These are phyloP conservation scores for Hemaris fuciformis DNA, from an alignment of 2,888 invertebrate species.

Conservation along the genomic window DNA sequence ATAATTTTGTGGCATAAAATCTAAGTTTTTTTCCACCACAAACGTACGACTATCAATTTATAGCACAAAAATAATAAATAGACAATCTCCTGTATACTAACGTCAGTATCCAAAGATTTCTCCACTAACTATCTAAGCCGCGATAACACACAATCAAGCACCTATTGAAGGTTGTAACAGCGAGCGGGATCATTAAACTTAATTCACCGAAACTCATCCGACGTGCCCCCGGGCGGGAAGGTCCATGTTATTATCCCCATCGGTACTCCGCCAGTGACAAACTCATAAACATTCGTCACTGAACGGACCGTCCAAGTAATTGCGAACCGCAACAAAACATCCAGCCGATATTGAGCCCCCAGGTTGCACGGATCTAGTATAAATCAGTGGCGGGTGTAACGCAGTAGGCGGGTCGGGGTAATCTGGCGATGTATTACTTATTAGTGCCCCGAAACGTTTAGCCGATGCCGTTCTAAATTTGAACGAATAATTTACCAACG, in stretches of 20 bases:
- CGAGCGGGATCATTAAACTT: slow-evolving; percentile 54
- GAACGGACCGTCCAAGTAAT: slow-evolving; percentile 70
- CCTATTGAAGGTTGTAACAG: not conserved
- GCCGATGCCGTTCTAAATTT: slow-evolving; percentile 78
- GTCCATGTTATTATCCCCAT: slow-evolving; percentile 51
- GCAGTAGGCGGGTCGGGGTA: slow-evolving; percentile 34
- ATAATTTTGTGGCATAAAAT: no score
- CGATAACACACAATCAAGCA: not conserved
- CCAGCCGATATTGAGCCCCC: slow-evolving; percentile 48
- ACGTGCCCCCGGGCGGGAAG: slow-evolving; percentile 8
- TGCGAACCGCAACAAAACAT: slow-evolving; percentile 57
- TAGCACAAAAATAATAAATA: no score
- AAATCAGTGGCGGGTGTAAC: not conserved
- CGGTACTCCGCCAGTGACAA: slow-evolving; percentile 72
- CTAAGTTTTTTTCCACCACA: no score
- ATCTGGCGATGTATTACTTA: slow-evolving; percentile 67
- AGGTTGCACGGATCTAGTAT: slow-evolving; percentile 19
- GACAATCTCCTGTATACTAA: not conserved
- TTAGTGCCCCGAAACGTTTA: slow-evolving; percentile 79
- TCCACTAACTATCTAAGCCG: no score
- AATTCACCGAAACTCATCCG: slow-evolving; percentile 49
- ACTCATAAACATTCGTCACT: slow-evolving; percentile 81
- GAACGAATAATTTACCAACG: slow-evolving; percentile 80
- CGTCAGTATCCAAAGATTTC: no score
- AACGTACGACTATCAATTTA: no score